Evolutionary conservation across 2,797 vertebrate genomes (phyloP).

Genomic region (Esox lucius): DNA sequence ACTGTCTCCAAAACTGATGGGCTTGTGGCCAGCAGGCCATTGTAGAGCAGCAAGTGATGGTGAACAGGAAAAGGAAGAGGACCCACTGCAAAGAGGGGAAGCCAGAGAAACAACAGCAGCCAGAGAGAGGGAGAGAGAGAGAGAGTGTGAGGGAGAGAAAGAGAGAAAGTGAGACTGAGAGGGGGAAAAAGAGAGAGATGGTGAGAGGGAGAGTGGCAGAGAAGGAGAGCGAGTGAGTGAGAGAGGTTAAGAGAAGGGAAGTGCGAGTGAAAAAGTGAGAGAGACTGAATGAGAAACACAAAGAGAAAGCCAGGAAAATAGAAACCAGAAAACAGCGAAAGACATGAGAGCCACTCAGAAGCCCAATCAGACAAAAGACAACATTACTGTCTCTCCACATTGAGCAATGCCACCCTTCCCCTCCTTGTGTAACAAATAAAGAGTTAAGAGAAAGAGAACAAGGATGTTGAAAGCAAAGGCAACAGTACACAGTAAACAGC

Average conservation of each 20-base stretch:
- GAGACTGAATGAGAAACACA: neutral
- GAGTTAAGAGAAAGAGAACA: neutral
- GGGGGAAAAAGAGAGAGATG: conserved; percentile 17
- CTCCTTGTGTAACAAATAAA: neutral
- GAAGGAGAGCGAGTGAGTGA: conserved; percentile 11
- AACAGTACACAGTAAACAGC: conserved; percentile 6
- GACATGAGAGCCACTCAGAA: neutral
- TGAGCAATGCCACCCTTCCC: neutral
- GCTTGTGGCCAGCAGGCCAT: conserved; percentile 78
- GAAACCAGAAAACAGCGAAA: neutral
- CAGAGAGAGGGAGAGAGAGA: conserved; percentile 34
- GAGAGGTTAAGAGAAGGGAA: neutral
- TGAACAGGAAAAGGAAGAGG: conserved; percentile 93
- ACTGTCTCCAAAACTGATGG: conserved; percentile 80
- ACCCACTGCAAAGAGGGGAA: conserved; percentile 87
- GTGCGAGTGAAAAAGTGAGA: neutral
- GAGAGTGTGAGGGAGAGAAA: conserved; percentile 66
- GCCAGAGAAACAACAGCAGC: conserved; percentile 79
- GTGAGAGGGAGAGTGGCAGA: neutral
- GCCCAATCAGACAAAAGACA: neutral
- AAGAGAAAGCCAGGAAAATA: neutral
- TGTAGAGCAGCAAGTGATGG: conserved; percentile 79
- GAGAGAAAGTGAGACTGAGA: conserved; percentile 65
- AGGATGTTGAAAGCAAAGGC: neutral
- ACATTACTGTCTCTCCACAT: neutral